Evolutionary conservation across 2,797 vertebrate species (phyloP), one percentile per base, ranked within the genome.

Genomic region (Bradypodion ventrale): DNA sequence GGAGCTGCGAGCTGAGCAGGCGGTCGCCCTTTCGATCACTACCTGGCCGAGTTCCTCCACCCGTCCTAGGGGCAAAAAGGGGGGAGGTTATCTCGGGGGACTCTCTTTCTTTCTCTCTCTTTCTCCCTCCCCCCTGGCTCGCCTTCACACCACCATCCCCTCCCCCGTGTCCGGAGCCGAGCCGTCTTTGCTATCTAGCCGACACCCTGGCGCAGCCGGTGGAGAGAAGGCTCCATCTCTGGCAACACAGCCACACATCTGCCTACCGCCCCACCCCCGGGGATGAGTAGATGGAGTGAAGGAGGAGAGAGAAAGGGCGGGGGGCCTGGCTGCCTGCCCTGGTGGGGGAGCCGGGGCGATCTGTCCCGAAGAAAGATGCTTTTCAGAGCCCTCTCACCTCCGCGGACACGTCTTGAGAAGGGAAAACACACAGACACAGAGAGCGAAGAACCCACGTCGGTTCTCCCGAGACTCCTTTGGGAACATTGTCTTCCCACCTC

Each of bases 181-280:
- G n/a, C 59, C 75, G 32, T 63, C 75, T 77, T 37, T 12, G 65
- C 75, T 29, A 78, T 78, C 75, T 6, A 62, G 40, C 59, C 59
- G 40, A 78, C 75, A 78, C 75, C 40, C 75, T 78, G 40, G 56
- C 9, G 59, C 75, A 63, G 59, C 75, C 75, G 75, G 75, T 63
- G 25, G 7, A 4, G 21, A 27, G 52, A 60, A 62, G 4, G 59
- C 75, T 44, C 37, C 59, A 29, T 44, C 62, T 78, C 59, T 44
- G 75, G 59, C 60, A 72, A 78, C 75, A 63, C 59, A 63, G 37
- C 37, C 35, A 4, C 59, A 78, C 75, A 78, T 78, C 75, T 78
- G 75, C 40, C 59, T 63, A 15, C 27, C 59, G 56, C 32, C 35
- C 75, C 62, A 56, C 52, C 52, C 52, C 52, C n/a, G n/a, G n/a